phyloP scores from a whole-genome alignment of 53 echinoderm and acorn worm genomes.

The Paracentrotus lividus region DNA sequence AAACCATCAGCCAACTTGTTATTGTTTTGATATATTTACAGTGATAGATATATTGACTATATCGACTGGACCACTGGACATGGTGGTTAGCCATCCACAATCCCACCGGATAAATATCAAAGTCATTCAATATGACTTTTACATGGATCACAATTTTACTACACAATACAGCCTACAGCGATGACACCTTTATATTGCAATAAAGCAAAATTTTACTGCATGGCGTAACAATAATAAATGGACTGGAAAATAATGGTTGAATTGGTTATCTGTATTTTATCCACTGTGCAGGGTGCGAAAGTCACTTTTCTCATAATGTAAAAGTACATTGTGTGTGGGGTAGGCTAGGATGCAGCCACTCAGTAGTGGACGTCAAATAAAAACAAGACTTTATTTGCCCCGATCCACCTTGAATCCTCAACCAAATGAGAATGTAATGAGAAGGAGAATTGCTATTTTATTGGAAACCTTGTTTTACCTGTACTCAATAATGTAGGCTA shows the following conservation, averaged over 20 bases:
- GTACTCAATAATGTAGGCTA: too few relatives aligned
- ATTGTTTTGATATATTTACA: neutral
- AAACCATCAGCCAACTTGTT: neutral
- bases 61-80: neutral
- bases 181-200: neutral
- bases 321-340: neutral
- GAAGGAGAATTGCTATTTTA: slow-evolving; percentile 37
- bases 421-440: slow-evolving; percentile 37
- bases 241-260: slow-evolving; percentile 25
- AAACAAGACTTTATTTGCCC: slow-evolving; percentile 19
- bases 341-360: neutral
- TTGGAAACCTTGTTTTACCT: slow-evolving; percentile 19
- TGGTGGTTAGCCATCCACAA: slow-evolving; percentile 10
- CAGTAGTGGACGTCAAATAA: slow-evolving; percentile 16
- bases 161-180: neutral
- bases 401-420: slow-evolving; percentile 34
- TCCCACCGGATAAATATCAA: neutral
- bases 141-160: neutral
- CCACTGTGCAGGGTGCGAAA: neutral
- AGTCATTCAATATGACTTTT: slow-evolving; percentile 44
- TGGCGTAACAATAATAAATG: slow-evolving; percentile 5
- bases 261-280: neutral
- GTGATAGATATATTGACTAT: neutral
- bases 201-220: slow-evolving; percentile 27
- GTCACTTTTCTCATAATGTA: neutral